These are phyloP conservation scores for Mobula birostris DNA, from an alignment of 2,113 vertebrate species.

Conservation along the genomic window DNA sequence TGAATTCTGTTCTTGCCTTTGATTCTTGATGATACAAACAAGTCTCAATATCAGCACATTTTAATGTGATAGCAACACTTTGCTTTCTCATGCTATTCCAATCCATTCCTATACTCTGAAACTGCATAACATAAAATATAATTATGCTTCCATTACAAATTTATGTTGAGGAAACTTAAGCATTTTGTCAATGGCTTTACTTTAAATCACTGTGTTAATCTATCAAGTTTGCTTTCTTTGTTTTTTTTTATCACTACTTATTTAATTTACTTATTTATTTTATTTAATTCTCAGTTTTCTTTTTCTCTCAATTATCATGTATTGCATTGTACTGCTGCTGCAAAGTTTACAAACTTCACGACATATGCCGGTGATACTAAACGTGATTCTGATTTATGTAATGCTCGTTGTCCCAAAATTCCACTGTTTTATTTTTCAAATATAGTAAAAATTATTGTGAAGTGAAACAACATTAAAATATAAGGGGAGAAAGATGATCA, in stretches of 20 bases:
- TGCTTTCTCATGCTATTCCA: background rate
- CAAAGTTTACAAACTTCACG: no score
- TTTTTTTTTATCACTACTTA: no score
- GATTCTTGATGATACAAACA: no score
- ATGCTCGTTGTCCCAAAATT: background rate
- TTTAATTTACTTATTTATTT: no score
- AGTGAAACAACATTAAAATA: background rate
- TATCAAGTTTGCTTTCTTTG: background rate
- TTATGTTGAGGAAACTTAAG: background rate
- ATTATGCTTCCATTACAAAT: slow-evolving; percentile 5
- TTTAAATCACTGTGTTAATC: slow-evolving; percentile 6
- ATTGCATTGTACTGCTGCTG: no score
- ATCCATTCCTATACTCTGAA: background rate
- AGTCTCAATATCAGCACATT: background rate
- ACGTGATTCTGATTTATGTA: no score
- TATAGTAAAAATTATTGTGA: background rate
- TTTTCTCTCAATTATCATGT: no score
- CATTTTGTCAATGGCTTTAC: background rate
- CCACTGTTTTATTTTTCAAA: background rate
- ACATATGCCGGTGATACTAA: no score
- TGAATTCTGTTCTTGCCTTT: background rate
- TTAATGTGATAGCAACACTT: background rate
- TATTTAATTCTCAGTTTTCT: no score
- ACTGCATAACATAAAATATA: background rate
- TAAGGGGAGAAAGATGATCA: background rate